Evolutionary conservation across 2,797 vertebrate species (phyloP), one percentile per base, ranked within the genome.

Genomic region (Vipera latastei): DNA sequence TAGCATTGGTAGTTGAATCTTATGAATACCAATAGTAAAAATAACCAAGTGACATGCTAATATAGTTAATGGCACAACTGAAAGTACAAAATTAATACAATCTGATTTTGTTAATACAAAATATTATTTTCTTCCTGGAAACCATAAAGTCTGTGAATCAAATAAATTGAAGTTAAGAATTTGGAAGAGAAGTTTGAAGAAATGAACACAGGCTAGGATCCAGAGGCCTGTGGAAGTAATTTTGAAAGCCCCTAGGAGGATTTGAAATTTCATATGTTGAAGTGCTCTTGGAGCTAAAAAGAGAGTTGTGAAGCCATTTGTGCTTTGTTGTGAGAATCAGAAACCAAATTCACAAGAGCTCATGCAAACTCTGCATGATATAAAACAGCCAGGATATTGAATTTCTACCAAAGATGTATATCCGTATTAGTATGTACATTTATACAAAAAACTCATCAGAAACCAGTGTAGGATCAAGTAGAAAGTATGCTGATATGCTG

Each of bases 1-100:
- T 60, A 93, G n/a, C 95, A 86, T 93, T 96, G 73, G 93, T 95
- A 96, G 94, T 95, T 92, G 90, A 90, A 92, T 93, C 91, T 90
- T 91, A 90, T 65, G 0, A 91, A 55, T 91, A 86, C 59, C 93
- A 89, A 28, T 89, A 92, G 48, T 92, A 61, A 88, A 92, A 48
- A 83, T 55, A 60, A 44, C 57, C 44, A 60, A 89, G 53, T n/a
- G 44, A 55, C 90, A 12, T 6, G 91, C 91, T 92, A 60, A 48
- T n/a, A 14, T 18, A 89, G 57, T 63, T 44, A 38, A 88, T 88
- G 22, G 32, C 22, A 60, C 32, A 85, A 28, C 26, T 85, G 14
- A 59, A 48, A 88, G 32, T 32, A 56, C 55, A 32, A 90, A 56
- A 69, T 32, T 22, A 90, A 56, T 83, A 87, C 16, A 87, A 32